phyloP scores from a whole-genome alignment of 2,113 vertebrate species.

The Nesogale talazaci region DNA sequence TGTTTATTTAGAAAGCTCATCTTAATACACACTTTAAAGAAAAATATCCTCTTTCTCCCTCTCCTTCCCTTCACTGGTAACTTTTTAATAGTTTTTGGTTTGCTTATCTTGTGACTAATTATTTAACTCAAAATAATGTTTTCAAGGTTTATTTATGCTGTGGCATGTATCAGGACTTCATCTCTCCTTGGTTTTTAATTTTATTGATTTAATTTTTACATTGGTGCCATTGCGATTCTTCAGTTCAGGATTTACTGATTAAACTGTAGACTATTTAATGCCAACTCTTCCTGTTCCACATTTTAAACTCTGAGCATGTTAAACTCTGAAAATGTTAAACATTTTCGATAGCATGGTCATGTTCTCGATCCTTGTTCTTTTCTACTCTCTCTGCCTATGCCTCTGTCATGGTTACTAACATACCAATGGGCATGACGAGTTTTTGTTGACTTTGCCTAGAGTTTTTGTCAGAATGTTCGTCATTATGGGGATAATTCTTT shows the following conservation, averaged over 20 bases:
- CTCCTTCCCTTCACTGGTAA: background rate
- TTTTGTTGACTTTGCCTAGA: background rate
- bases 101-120: background rate
- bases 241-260: too few species aligned
- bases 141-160: too few species aligned
- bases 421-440: background rate
- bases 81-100: background rate
- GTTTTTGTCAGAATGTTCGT: too few species aligned
- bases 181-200: background rate
- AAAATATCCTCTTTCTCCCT: background rate
- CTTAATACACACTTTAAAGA: background rate
- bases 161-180: background rate
- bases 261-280: background rate
- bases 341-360: background rate
- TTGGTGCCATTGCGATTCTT: background rate
- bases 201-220: too few species aligned
- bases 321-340: background rate
- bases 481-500: background rate
- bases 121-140: background rate
- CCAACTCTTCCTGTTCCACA: background rate
- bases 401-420: background rate
- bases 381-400: background rate
- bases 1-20: too few species aligned
- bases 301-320: background rate
- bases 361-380: background rate